A percentile compares a stretch with the other conserved stretches of the same genome.
phyloP scores from a whole-genome alignment of 2,888 invertebrate genomes.

The Agrotis clavis region DNA sequence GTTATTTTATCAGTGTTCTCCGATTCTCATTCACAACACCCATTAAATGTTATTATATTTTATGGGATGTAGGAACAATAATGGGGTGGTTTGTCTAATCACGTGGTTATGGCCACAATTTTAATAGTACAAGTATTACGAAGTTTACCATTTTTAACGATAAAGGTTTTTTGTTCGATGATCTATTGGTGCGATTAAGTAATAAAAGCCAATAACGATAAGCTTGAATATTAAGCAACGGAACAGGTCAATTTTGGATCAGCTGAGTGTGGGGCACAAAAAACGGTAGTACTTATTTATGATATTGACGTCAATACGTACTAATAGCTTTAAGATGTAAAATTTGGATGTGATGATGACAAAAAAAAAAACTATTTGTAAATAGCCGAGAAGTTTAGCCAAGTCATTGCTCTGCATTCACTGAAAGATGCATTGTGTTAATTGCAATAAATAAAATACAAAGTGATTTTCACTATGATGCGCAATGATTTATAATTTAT shows the following conservation, averaged over 20 bases:
- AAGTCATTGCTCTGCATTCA: background rate
- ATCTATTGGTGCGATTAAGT: constrained; percentile 84
- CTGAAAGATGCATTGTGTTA: background rate
- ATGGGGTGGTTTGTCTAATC: constrained; percentile 55
- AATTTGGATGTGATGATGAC: background rate
- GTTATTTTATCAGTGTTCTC: constrained; percentile 36
- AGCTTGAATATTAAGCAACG: constrained; percentile 80
- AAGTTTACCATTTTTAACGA: constrained; percentile 65
- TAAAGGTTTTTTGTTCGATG: constrained; percentile 72
- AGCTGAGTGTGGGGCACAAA: constrained; percentile 39
- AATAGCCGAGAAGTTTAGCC: background rate
- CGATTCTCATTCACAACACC: constrained; percentile 33
- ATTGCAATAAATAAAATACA: background rate
- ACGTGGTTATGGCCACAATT: constrained; percentile 54
- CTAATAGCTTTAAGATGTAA: background rate
- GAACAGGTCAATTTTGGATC: constrained; percentile 79
- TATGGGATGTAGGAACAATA: constrained; percentile 52
- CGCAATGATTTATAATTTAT: too few species aligned
- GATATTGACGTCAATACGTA: background rate
- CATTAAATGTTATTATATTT: constrained; percentile 58
- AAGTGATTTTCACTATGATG: background rate
- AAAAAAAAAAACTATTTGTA: background rate
- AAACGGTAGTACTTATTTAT: constrained; percentile 14
- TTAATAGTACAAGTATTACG: constrained; percentile 58
- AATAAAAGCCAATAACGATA: constrained; percentile 83